Evolutionary conservation across 2,113 vertebrate species (phyloP), one percentile per base, ranked within the genome.

Genomic region (Entelurus aequoreus): DNA sequence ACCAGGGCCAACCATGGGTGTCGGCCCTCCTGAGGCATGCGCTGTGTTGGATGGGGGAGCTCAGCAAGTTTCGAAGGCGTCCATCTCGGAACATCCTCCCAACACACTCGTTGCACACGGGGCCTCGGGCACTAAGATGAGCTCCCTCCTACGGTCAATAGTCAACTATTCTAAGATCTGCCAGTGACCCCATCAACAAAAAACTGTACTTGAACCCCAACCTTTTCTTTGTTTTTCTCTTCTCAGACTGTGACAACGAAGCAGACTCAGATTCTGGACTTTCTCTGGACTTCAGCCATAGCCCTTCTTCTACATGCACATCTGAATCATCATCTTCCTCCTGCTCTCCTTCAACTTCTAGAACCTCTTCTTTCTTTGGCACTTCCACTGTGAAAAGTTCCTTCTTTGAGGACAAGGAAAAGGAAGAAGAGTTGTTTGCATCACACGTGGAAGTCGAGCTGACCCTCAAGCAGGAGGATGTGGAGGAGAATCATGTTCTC

Each of bases 251-350:
- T 40, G 8, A 40, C 9, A 52, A 72, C 21, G 81, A 83, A 65
- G 90, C 91, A 1, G 95, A 98, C 56, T 96, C 95, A 0, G 97
- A 98, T 85, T 98, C 97, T 0, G 97, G 96, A 9, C 95, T 99
- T 21, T 98, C 96, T 54, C 78, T 99, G 73, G 91, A 96, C 87
- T 97, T 92, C 0, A 94, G 94, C 81, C 92, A 87, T 85, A 95
- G 93, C 15, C 93, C 92, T 2, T 89, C 90, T 52, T 99, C 95
- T 46, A 92, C 94, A 48, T 93, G 89, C 85, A 88, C 89, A 68
- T 97, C 94, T 0, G 93, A 95, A 70, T 90, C 91, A 7, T 94
- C 92, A 0, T 92, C 86, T 0, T 93, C 90, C 0, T 92, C 90
- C 0, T 91, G 90, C 0, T 92, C 28, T 28, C 92, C 0, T 92